Conservation (phyloP, 2,113 vertebrate genomes). For the Serinus canaria region DNA sequence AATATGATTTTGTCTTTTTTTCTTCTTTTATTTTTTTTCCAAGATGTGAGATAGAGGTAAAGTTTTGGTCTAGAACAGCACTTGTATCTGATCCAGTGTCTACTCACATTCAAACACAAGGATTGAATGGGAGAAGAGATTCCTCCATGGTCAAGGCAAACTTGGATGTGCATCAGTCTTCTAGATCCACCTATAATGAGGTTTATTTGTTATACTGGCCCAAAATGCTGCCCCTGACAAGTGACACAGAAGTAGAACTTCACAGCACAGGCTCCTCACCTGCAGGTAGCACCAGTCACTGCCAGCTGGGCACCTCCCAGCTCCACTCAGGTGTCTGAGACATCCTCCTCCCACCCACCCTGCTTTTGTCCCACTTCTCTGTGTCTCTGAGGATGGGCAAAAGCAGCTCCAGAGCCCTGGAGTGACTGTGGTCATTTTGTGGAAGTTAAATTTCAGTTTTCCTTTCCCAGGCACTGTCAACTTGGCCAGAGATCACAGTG, state of each 20-base stretch:
- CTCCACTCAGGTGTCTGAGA: background rate
- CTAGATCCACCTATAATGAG: background rate
- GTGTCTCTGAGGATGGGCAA: background rate
- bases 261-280: background rate
- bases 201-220: background rate
- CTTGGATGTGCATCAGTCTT: background rate
- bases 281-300: background rate
- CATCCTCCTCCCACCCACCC: background rate
- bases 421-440: accelerated
- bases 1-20: background rate
- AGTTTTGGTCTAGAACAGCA: background rate
- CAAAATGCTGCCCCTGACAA: background rate
- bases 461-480: background rate
- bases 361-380: background rate
- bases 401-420: background rate
- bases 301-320: background rate
- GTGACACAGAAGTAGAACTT: background rate
- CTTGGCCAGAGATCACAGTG: background rate
- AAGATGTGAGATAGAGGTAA: background rate
- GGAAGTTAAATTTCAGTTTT: background rate
- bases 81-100: background rate
- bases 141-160: background rate
- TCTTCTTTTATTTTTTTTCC: background rate
- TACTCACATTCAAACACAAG: background rate
- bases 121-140: background rate